A percentile compares a stretch with the other conserved stretches of the same genome.
These are phyloP conservation scores for Atethmia centrago DNA, from an alignment of 2,888 invertebrate genomes.

Conservation along the genomic window DNA sequence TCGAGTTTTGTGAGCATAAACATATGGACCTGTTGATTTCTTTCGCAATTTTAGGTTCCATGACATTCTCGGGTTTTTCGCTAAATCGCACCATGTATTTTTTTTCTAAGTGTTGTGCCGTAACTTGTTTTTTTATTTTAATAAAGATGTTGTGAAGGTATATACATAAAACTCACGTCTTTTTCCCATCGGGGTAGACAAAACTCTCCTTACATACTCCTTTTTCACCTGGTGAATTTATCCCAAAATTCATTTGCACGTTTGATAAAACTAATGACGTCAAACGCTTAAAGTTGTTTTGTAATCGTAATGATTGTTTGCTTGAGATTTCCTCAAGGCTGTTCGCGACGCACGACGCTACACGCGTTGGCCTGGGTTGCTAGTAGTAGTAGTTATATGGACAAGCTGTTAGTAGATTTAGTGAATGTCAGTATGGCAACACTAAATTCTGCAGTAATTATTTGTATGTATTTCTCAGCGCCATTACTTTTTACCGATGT, in stretches of 20 bases:
- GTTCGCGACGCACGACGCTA: neutral
- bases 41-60: neutral
- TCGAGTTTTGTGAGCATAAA: neutral
- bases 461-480: conserved; percentile 89
- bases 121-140: neutral
- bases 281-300: neutral
- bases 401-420: conserved; percentile 66
- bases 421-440: conserved; percentile 77
- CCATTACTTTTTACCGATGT: conserved; percentile 90
- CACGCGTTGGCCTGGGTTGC: too few species aligned
- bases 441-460: conserved; percentile 87
- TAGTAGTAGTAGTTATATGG: conserved; percentile 22
- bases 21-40: neutral
- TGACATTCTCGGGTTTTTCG: too few species aligned
- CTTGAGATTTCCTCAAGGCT: neutral
- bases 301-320: neutral
- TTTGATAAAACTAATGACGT: neutral
- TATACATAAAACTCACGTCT: too few species aligned
- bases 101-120: neutral
- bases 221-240: too few species aligned
- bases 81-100: neutral
- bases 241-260: neutral
- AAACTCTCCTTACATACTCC: too few species aligned
- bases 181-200: too few species aligned
- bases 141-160: neutral